phyloP scores from a whole-genome alignment of 2,113 vertebrate species.

The Petrocephalus zakoni region DNA sequence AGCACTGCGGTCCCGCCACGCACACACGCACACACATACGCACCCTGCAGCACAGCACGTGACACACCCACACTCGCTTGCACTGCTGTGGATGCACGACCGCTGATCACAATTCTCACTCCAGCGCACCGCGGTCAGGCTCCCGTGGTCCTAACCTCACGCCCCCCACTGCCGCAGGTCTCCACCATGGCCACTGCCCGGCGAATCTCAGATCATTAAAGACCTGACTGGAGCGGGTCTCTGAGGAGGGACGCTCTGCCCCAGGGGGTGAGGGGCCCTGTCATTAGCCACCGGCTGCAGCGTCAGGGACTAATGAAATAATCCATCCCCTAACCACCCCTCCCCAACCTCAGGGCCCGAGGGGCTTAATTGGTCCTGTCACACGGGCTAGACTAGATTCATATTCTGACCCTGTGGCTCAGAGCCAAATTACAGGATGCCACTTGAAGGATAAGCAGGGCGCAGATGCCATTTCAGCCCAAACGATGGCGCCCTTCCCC shows the following conservation, averaged over 20 bases:
- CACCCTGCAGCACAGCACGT: not conserved
- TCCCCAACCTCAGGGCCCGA: constrained; percentile 43
- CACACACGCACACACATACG: not conserved
- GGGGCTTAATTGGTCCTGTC: constrained; percentile 43
- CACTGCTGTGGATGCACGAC: not conserved
- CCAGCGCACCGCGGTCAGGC: not conserved
- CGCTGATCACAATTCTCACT: not conserved
- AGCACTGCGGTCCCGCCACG: constrained; percentile 44
- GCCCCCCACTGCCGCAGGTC: not conserved
- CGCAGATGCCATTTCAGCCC: constrained; percentile 7
- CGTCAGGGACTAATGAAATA: constrained; percentile 38
- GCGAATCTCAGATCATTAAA: constrained; percentile 51
- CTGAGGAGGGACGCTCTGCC: not conserved
- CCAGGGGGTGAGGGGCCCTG: not conserved
- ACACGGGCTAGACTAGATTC: constrained; percentile 27
- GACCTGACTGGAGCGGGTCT: constrained; percentile 20
- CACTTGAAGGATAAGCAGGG: constrained; percentile 18
- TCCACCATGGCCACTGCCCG: not conserved
- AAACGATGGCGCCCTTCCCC: not conserved
- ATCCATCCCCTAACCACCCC: constrained; percentile 49
- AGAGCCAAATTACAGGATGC: constrained; percentile 15
- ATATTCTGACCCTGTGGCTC: constrained; percentile 34
- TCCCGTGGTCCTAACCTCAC: constrained; percentile 18
- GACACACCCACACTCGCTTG: not conserved
- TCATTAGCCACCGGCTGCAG: not conserved